phyloP scores from a whole-genome alignment of 2,113 vertebrate species.

The Sinocyclocheilus grahami region DNA sequence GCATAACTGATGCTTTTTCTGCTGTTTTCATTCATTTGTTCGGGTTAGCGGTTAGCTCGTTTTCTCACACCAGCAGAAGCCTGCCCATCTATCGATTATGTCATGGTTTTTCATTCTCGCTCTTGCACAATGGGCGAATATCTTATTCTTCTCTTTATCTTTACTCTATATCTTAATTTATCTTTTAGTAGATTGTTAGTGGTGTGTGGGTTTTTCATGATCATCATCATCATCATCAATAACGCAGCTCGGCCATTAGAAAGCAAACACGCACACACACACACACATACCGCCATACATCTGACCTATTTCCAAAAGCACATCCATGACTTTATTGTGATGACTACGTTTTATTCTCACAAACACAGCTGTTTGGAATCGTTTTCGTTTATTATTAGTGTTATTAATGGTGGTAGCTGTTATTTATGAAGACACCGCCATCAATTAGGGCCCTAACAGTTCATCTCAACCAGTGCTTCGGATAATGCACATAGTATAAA shows the following conservation, averaged over 20 bases:
- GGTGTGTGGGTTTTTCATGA: not conserved
- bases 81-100: slow-evolving; percentile 17
- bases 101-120: not conserved
- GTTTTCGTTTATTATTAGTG: not conserved
- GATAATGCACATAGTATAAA: not conserved
- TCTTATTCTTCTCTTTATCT: not conserved
- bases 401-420: not conserved
- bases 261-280: slow-evolving; percentile 30
- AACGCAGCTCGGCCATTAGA: slow-evolving; percentile 43
- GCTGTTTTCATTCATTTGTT: slow-evolving; percentile 26
- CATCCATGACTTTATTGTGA: not conserved
- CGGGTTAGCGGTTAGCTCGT: slow-evolving; percentile 23
- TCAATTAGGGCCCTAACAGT: not conserved
- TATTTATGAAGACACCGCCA: slow-evolving; percentile 1
- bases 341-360: not conserved
- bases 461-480: not conserved
- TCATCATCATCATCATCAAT: slow-evolving; percentile 37
- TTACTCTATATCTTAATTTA: not conserved
- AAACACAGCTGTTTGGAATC: not conserved
- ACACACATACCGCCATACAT: slow-evolving; percentile 23
- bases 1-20: not conserved
- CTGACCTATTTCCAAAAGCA: slow-evolving; percentile 40
- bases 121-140: not conserved
- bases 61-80: slow-evolving; percentile 17
- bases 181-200: not conserved